Evolutionary conservation across 2,888 invertebrate genomes (phyloP), one percentile per base, ranked within the genome.

Genomic region (Fabriciana adippe): DNA sequence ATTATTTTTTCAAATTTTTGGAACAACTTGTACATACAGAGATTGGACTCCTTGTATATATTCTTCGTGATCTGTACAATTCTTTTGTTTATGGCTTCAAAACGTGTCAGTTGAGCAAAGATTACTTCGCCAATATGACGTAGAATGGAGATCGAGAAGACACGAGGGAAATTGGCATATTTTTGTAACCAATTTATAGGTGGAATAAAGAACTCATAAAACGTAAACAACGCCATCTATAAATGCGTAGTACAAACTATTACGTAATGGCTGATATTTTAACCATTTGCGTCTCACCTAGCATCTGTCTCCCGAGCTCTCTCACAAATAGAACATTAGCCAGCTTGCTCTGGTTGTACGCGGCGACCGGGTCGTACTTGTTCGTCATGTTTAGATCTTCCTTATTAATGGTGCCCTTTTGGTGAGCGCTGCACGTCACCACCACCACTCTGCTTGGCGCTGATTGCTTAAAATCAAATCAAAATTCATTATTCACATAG

Each of bases 341-440:
- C 61, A 97, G 91, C 92, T 97, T 97, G 89, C 97, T 97, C 89
- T 97, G 97, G 72, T 93, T 90, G 84, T 97, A 97, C 5, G 96
- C 97, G 18, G 87, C 89, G 2, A 87, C 86, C 15, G 94, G 87
- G 84, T 95, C 94, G 82, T 97, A 96, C 31, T 88, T 80, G 53
- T 87, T 82, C 6, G 92, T 92, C 78, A 94, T 93, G 86, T 97
- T 97, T 50, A 97, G 93, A 87, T 97, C 96, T 0, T 94, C 89
- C 75, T 93, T 93, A 76, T 96, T 93, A 45, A 97, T 95, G 76
- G 81, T 86, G 0, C 97, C 97, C 73, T 93, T 89, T 59, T 84
- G 79, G 85, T 97, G 95, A 0, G 96, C 95, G 35, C 94, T 84
- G 81, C 96, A 95, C 0, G 96, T 93, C 16, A 98, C 94, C 72